Conservation (phyloP, 2,113 vertebrate genomes). For the Ailuropoda melanoleuca region DNA sequence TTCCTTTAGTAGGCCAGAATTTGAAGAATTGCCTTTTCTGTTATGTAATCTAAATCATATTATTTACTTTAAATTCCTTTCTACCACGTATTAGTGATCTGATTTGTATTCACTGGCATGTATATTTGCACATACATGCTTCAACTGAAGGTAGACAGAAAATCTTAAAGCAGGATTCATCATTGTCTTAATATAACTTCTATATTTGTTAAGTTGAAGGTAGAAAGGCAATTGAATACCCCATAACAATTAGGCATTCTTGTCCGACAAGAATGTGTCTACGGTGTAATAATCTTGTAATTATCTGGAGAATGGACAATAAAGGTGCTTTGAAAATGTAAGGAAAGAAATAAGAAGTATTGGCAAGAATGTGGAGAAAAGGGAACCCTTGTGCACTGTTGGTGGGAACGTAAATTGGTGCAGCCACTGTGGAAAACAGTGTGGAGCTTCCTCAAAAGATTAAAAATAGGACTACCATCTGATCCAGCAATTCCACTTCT, state of each 20-base stretch:
- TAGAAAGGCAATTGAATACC: background rate
- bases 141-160: background rate
- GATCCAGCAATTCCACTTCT: background rate
- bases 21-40: background rate
- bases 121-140: background rate
- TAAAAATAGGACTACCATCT: background rate
- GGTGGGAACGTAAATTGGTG: background rate
- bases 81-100: background rate
- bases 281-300: background rate
- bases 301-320: background rate
- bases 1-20: background rate
- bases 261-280: background rate
- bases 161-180: background rate
- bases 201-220: conserved; percentile 10
- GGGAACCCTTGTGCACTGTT: background rate
- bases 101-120: background rate
- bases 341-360: background rate
- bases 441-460: background rate
- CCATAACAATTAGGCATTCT: background rate
- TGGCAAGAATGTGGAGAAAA: background rate
- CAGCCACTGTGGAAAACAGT: background rate
- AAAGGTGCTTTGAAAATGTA: background rate
- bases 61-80: background rate
- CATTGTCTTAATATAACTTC: background rate
- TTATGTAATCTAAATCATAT: background rate